These are phyloP conservation scores for Silvanus unidentatus DNA, from an alignment of 2,888 invertebrate species.

Conservation along the genomic window DNA sequence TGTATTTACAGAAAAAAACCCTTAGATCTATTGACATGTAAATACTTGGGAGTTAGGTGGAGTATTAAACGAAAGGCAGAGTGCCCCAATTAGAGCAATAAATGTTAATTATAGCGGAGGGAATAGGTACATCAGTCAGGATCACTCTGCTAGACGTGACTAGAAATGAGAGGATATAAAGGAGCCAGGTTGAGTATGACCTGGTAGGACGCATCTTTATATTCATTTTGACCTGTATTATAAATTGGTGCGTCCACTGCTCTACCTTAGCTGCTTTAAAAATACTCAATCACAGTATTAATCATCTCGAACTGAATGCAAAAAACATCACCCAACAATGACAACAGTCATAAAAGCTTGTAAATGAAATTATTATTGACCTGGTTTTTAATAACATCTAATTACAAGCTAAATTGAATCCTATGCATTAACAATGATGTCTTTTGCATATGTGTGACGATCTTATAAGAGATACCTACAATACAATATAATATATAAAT, in stretches of 20 bases:
- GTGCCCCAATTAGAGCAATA: conserved; percentile 37
- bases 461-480: conserved; percentile 16
- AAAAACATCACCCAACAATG: conserved; percentile 3
- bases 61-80: conserved; percentile 31
- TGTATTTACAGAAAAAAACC: background rate
- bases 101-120: conserved; percentile 39
- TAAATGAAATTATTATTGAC: background rate
- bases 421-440: conserved; percentile 11
- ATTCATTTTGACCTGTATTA: conserved; percentile 31
- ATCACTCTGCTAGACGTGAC: conserved; percentile 42
- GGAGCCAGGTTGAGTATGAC: conserved; percentile 38
- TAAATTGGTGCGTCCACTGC: conserved; percentile 28
- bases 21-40: conserved; percentile 25
- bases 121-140: conserved; percentile 44
- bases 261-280: conserved; percentile 37
- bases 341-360: background rate
- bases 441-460: conserved; percentile 14
- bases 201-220: conserved; percentile 27
- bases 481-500: conserved; percentile 26
- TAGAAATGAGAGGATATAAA: conserved; percentile 37
- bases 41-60: conserved; percentile 16
- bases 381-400: background rate
- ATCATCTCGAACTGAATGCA: conserved; percentile 2
- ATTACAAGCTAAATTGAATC: background rate
- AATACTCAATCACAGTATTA: conserved; percentile 42